phyloP scores from a whole-genome alignment of 2,113 vertebrate species.

The Copsychus sechellarum region DNA sequence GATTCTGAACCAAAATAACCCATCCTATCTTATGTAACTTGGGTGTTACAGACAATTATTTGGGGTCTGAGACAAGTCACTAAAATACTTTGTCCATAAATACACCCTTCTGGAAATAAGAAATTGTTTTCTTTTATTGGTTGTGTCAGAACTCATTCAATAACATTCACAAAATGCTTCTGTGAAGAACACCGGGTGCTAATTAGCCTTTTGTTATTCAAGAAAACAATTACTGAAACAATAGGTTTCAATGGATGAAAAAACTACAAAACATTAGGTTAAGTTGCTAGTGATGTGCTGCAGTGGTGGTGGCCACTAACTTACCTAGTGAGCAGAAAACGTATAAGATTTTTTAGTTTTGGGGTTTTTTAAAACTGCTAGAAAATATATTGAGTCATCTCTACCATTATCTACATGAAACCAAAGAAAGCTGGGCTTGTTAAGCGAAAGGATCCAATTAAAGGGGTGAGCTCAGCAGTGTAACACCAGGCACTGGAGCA shows the following conservation, averaged over 20 bases:
- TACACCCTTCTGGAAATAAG: neutral
- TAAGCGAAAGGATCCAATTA: neutral
- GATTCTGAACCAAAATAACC: neutral
- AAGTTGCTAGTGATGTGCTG: neutral
- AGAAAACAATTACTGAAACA: neutral
- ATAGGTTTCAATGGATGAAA: neutral
- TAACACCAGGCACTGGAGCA: neutral
- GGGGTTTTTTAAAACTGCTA: rapidly evolving
- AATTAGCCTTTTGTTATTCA: neutral
- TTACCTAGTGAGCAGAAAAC: rapidly evolving
- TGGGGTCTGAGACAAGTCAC: neutral
- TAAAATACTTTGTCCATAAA: neutral
- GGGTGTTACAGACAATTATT: neutral
- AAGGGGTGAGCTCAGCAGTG: neutral
- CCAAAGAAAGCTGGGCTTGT: neutral
- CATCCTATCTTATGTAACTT: neutral
- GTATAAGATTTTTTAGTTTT: neutral
- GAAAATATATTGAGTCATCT: neutral
- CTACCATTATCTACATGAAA: neutral
- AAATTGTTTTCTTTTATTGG: neutral
- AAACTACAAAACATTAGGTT: neutral
- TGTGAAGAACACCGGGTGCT: neutral
- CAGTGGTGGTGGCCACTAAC: neutral
- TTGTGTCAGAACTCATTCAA: neutral
- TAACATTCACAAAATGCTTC: neutral